phyloP scores from a whole-genome alignment of 1,140 invertebrate genomes.

The Sinonovacula constricta region DNA sequence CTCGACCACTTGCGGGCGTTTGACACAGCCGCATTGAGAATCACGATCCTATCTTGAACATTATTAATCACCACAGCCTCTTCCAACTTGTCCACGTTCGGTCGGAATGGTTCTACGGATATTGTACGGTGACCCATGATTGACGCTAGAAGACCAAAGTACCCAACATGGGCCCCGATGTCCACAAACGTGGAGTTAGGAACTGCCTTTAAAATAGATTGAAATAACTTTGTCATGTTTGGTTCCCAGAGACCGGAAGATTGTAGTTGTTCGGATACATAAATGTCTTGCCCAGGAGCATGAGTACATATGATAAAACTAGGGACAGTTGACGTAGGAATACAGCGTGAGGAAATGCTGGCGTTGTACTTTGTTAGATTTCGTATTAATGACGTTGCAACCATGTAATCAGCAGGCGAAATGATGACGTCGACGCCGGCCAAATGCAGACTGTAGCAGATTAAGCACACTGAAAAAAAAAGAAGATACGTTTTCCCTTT shows the following conservation, averaged over 20 bases:
- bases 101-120: constrained; percentile 70
- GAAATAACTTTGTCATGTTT: constrained; percentile 60
- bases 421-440: too few relatives aligned
- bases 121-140: constrained; percentile 67
- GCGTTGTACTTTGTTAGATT: too few relatives aligned
- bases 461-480: too few relatives aligned
- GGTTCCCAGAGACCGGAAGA: constrained; percentile 71
- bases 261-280: constrained; percentile 65
- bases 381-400: too few relatives aligned
- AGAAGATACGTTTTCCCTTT: too few relatives aligned
- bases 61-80: constrained; percentile 48
- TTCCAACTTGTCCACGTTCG: constrained; percentile 61
- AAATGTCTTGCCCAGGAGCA: constrained; percentile 58
- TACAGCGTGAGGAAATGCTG: too few relatives aligned
- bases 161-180: constrained; percentile 73
- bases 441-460: too few relatives aligned
- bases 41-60: constrained; percentile 52
- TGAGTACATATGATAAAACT: constrained; percentile 66
- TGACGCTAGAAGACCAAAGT: constrained; percentile 66
- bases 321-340: constrained; percentile 45
- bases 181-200: constrained; percentile 65
- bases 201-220: constrained; percentile 52
- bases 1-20: constrained; percentile 56
- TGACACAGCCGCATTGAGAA: constrained; percentile 67
- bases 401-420: too few relatives aligned